These are phyloP conservation scores for Anisognathus igniventris DNA, from an alignment of 2,797 vertebrate species.

Conservation along the genomic window DNA sequence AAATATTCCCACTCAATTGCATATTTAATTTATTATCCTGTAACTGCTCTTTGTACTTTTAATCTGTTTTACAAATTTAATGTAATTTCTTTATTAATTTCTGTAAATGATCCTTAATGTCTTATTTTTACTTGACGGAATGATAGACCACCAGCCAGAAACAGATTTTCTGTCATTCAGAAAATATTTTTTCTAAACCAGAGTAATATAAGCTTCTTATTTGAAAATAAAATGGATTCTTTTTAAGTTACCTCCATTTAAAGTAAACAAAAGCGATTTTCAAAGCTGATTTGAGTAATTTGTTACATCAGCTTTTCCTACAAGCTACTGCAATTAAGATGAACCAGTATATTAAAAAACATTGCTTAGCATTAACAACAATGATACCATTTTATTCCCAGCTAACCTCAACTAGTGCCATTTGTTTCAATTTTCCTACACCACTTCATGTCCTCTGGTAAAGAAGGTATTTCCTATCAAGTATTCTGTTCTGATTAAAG, in stretches of 20 bases:
- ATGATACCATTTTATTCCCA: background rate
- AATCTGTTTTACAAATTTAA: background rate
- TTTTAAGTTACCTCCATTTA: background rate
- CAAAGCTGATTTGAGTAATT: background rate
- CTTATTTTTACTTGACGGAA: background rate
- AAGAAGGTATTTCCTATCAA: background rate
- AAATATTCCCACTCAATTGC: background rate
- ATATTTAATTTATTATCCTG: background rate
- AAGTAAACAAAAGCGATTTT: background rate
- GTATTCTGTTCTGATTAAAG: background rate
- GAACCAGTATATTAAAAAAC: background rate
- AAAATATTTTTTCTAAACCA: background rate
- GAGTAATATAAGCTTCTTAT: background rate
- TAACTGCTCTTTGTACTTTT: background rate
- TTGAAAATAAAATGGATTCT: background rate
- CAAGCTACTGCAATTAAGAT: background rate
- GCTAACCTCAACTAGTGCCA: background rate
- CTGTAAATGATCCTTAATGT: background rate
- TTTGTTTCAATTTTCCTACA: background rate
- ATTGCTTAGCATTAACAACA: background rate
- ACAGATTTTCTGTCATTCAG: background rate
- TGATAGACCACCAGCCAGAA: background rate
- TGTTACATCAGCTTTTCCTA: background rate
- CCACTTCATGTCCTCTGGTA: background rate
- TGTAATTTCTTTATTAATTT: background rate